A percentile compares a stretch with the other conserved stretches of the same genome.
Evolutionary conservation across 2,888 invertebrate genomes (phyloP).

Genomic region (Trichogramma evanescens): DNA sequence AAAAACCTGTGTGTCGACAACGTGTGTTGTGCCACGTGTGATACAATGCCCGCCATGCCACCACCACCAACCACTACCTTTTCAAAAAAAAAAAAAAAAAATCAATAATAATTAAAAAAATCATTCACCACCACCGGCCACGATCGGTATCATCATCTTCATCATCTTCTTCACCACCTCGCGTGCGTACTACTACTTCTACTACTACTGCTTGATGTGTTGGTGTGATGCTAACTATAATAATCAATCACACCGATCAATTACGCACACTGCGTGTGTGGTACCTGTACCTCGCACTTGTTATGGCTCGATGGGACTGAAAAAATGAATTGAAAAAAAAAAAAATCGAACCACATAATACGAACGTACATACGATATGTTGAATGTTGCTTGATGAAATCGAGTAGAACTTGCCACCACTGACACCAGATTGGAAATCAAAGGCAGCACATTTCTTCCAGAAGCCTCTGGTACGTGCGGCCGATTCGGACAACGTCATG

Average conservation of each 20-base stretch:
- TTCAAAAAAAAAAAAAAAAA: neutral
- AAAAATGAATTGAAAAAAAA: slow-evolving; percentile 4
- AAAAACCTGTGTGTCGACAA: no score
- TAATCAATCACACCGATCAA: neutral
- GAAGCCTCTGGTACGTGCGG: slow-evolving; percentile 84
- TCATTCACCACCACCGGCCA: neutral
- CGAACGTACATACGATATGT: neutral
- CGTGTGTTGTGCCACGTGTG: no score
- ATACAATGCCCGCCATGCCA: no score
- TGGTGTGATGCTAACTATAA: no score
- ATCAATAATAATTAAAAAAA: neutral
- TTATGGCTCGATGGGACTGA: neutral
- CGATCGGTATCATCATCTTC: no score
- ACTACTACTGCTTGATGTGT: no score
- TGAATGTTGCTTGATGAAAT: slow-evolving; percentile 15
- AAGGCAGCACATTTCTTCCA: slow-evolving; percentile 51
- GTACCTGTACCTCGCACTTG: neutral
- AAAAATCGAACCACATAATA: neutral
- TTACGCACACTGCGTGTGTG: neutral
- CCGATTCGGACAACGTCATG: slow-evolving; percentile 64
- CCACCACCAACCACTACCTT: no score
- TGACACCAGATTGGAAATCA: slow-evolving; percentile 29
- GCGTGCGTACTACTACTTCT: no score
- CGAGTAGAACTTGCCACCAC: slow-evolving; percentile 18
- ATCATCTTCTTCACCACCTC: no score